Evolutionary conservation across 2,888 invertebrate genomes (phyloP).

Genomic region (Drosophila borborema): DNA sequence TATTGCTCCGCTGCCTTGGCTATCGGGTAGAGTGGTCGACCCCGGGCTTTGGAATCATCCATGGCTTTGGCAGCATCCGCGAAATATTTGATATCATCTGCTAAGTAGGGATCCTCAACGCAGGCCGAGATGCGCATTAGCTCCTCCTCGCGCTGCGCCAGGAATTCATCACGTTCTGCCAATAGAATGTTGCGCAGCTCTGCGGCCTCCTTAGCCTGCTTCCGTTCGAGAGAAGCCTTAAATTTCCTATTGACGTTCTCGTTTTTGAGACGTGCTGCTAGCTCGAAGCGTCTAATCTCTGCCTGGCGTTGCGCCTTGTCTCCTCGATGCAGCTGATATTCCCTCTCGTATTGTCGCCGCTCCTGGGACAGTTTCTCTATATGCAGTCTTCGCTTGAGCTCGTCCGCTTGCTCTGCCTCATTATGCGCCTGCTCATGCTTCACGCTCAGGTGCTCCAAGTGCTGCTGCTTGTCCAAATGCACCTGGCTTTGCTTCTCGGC

Average conservation of each 20-base stretch:
- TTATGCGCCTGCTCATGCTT: constrained; percentile 9
- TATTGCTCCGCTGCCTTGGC: constrained; percentile 77
- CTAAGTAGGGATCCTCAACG: constrained; percentile 49
- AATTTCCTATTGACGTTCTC: constrained; percentile 40
- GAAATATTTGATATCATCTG: constrained; percentile 82
- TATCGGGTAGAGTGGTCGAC: constrained; percentile 81
- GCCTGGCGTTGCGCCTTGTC: constrained; percentile 12
- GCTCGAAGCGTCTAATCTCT: constrained; percentile 57
- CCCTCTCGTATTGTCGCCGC: constrained; percentile 51
- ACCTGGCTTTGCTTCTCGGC: constrained; percentile 19
- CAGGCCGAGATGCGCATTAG: constrained; percentile 48
- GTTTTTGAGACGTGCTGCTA: constrained; percentile 55
- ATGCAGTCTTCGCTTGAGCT: constrained; percentile 39
- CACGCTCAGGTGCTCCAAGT: constrained; percentile 3
- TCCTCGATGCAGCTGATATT: constrained; percentile 17
- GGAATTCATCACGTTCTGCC: constrained; percentile 42
- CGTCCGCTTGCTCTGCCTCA: constrained; percentile 21
- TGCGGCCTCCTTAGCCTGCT: not conserved
- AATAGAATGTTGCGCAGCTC: constrained; percentile 30
- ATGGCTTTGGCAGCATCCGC: constrained; percentile 77
- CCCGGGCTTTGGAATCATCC: constrained; percentile 74
- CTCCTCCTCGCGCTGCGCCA: constrained; percentile 38
- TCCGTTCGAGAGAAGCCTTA: not conserved
- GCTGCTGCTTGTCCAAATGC: constrained; percentile 24
- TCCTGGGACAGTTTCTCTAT: constrained; percentile 34